Base-by-base conservation (phyloP, 2,797 vertebrate genomes). In the Sciaenops ocellatus region DNA sequence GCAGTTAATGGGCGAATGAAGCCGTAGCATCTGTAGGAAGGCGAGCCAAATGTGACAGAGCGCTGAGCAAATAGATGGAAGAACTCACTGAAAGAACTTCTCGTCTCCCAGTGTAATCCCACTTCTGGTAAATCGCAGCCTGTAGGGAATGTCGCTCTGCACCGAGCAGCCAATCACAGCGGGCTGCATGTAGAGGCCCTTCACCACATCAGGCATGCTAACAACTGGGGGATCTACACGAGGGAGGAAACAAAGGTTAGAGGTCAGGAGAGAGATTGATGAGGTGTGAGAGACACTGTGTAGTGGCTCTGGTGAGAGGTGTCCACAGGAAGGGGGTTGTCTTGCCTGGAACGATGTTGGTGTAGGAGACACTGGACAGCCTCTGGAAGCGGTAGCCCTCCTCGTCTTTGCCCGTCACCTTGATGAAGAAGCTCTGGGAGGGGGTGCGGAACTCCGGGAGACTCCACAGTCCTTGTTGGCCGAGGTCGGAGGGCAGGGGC, bases 321-420 rank as follows among this genome's bases (percentile, higher is more conserved):
- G 65, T 82, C 56, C 54, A 16, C 13, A n/a, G 38, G 64, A 30
- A 34, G 22, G 59, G 34, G 69, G 72, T 3, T 5, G 76, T 74
- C 95, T 94, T 87, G 96, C 98, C 95, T 11, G 97, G 97, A 82
- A 96, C 85, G 28, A 97, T 92, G 34, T 96, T 97, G 69, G 94
- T 97, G 93, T 98, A 99, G 57, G 97, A 96, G 82, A 98, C 96
- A 22, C 96, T 97, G 0, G 98, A 99, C 83, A 98, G 93, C 46
- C 97, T 97, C 83, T 98, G 97, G 89, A 99, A 94, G 55, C 90
- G 90, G 84, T 97, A 95, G 6, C 97, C 97, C 15, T 95, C 94
- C 3, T 88, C 85, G 0, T 99, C 98, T 82, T 95, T 92, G 2
- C 98, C 98, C 3, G 93, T 97, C 78, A 96, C 95, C 90, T 96